These are phyloP conservation scores for Phalacrocorax brasilianus DNA, from an alignment of 2,113 vertebrate genomes.

Conservation along the genomic window DNA sequence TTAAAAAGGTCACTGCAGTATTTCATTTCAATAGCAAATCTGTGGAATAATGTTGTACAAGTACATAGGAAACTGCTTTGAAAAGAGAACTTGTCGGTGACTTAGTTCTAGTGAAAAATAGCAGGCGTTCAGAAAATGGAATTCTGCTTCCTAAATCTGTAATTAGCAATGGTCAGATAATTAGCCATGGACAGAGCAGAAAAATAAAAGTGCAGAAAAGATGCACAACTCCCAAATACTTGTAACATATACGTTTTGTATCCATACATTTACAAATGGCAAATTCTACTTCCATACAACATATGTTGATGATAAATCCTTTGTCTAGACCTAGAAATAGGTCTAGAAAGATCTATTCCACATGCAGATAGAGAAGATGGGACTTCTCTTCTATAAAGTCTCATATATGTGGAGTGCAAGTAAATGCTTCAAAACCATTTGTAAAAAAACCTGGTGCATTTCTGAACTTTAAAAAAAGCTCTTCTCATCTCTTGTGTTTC, in stretches of 20 bases:
- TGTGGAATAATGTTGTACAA: slow-evolving; percentile 65
- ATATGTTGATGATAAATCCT: not conserved
- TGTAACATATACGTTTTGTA: not conserved
- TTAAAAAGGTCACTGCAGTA: slow-evolving; percentile 77
- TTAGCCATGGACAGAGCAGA: not conserved
- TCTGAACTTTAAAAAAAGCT: not conserved
- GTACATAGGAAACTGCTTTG: slow-evolving; percentile 45
- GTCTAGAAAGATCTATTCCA: not conserved
- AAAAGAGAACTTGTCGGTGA: slow-evolving; percentile 33
- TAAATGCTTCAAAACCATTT: not conserved
- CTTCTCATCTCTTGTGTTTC: not conserved
- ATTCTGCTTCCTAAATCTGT: not conserved
- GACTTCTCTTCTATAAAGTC: not conserved
- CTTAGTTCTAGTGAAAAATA: slow-evolving; percentile 42
- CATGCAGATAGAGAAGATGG: not conserved
- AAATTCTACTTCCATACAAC: not conserved
- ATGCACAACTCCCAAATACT: not conserved
- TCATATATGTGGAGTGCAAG: not conserved
- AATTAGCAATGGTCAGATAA: not conserved
- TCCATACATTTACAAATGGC: not conserved
- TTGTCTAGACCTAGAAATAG: not conserved
- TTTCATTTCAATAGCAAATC: slow-evolving; percentile 76
- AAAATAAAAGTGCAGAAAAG: not conserved
- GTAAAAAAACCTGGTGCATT: not conserved
- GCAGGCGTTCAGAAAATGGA: not conserved